Evolutionary conservation across 2,888 invertebrate species (phyloP).

Genomic region (Xanthorhoe spadicearia): DNA sequence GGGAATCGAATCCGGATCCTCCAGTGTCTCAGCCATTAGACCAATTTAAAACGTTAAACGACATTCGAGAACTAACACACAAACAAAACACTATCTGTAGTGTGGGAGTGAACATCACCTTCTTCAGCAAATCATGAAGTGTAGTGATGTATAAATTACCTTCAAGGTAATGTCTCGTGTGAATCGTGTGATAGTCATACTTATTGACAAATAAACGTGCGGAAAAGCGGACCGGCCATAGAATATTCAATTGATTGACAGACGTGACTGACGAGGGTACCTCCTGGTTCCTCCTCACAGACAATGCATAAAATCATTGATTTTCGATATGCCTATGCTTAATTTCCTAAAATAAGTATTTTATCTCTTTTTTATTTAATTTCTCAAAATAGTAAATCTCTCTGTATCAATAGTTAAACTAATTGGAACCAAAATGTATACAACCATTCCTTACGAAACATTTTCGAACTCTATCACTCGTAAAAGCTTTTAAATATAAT

Average conservation of each 20-base stretch:
- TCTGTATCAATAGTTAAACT: too few relatives aligned
- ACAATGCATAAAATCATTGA: constrained; percentile 39
- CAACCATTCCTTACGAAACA: too few relatives aligned
- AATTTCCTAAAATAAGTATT: background rate
- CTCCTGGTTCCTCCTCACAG: constrained; percentile 34
- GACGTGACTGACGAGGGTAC: constrained; percentile 58
- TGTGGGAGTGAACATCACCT: too few relatives aligned
- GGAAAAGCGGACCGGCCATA: constrained; percentile 56
- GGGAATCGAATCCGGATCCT: too few relatives aligned
- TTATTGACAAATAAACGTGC: constrained; percentile 61
- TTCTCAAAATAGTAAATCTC: background rate
- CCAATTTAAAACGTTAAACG: too few relatives aligned
- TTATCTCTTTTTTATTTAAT: background rate
- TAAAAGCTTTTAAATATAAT: too few relatives aligned
- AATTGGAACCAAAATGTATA: too few relatives aligned
- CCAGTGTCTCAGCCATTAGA: too few relatives aligned
- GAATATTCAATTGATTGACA: constrained; percentile 61
- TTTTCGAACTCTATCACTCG: too few relatives aligned
- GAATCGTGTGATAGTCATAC: constrained; percentile 51
- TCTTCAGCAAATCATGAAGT: too few relatives aligned
- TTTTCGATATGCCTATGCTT: constrained; percentile 9
- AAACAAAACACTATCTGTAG: too few relatives aligned
- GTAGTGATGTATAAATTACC: background rate
- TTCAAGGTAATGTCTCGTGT: constrained; percentile 57
- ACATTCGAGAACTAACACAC: too few relatives aligned